Base-by-base conservation (phyloP, 1,140 invertebrate species). In the Harpegnathos saltator region DNA sequence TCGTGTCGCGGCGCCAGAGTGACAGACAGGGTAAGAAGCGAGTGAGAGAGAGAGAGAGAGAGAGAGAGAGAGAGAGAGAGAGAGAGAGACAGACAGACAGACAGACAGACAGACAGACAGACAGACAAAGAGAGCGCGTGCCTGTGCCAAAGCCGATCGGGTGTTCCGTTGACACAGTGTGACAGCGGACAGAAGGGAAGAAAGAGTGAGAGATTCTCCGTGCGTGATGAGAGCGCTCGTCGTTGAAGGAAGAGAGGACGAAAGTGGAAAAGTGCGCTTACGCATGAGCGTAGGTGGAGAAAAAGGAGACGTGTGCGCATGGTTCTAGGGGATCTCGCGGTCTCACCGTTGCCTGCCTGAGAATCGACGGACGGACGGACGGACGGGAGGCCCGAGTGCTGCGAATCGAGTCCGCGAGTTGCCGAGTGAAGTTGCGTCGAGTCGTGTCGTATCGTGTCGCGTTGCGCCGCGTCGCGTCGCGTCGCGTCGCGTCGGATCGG, bases 141-240 rank as follows among this genome's bases (percentile, higher is more conserved):
- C 52, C 29, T 5, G 26, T 54, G 52, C 59, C 29, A 73, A 15
- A 38, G 66, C 19, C 62, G 75, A 75, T 82, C 83, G 69, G 56
- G 63, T 77, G 12, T 80, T 77, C 73, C 71, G 50, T 75, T 78
- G 82, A 84, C 75, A 84, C 83, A 72, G 59, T 81, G 84, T 80
- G 77, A 44, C 9, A 9, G 38, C 38, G 38, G 7, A 44, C 3
- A 9, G 38, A 44, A 0, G 9, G 33, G 7, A 7, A 33, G 33
- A 33, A n/a, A n/a, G n/a, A n/a, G n/a, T n/a, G n/a, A n/a, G n/a
- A n/a, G 38, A 44, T 11, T 9, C 38, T 59, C 54, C 71, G 74
- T 58, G 65, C 74, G 71, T 68, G 80, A 56, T 63, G 19, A n/a
- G 26, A 5, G 29, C 82, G 65, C 82, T 75, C 68, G 54, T 62